Conservation (phyloP, 2,888 invertebrate species). For the Drosophila ustulata region DNA sequence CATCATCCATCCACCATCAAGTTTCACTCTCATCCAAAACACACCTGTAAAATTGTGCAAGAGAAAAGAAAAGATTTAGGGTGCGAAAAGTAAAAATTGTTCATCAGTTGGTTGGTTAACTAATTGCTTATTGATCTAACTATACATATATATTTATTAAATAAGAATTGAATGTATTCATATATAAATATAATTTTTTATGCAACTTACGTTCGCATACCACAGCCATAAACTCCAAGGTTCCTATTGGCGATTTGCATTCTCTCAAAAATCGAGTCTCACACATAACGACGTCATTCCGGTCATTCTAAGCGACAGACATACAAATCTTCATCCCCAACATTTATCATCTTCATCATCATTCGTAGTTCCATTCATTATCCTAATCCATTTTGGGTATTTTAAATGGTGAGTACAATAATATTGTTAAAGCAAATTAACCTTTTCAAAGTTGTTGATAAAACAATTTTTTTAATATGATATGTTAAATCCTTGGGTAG, state of each 20-base stretch:
- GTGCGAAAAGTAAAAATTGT: constrained; percentile 15
- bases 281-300: constrained; percentile 35
- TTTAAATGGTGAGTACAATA: constrained; percentile 23
- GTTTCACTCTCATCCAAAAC: constrained; percentile 47
- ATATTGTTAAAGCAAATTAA: constrained; percentile 28
- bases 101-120: constrained; percentile 18
- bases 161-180: constrained; percentile 14
- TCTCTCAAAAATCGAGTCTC: constrained; percentile 20
- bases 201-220: constrained; percentile 69
- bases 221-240: constrained; percentile 60
- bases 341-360: constrained; percentile 10
- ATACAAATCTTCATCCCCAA: constrained; percentile 21
- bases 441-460: constrained; percentile 46
- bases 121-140: constrained; percentile 22
- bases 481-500: constrained; percentile 32
- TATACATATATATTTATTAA: constrained; percentile 4
- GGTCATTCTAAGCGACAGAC: constrained; percentile 28
- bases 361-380: constrained; percentile 39
- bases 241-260: constrained; percentile 42
- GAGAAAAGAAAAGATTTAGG: constrained; percentile 32
- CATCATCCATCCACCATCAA: constrained; percentile 43
- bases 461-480: constrained; percentile 10
- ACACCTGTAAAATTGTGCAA: constrained; percentile 45
- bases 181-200: constrained; percentile 21
- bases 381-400: constrained; percentile 53